Conservation (phyloP, 64 coral and sea anemone species). For the Stylophora pistillata region DNA sequence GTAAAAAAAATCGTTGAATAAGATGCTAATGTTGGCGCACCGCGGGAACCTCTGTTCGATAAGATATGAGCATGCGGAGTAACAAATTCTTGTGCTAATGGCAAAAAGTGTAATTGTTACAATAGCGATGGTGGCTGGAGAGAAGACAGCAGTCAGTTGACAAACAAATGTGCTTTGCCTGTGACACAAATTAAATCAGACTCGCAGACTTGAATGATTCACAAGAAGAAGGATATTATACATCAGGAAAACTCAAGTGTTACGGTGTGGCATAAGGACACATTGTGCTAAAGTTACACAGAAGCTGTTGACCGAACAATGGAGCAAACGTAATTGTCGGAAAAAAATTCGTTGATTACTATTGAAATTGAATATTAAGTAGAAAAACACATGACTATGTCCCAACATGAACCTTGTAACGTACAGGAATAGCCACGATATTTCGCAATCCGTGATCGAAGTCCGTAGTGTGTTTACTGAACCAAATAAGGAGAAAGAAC, state of each 20-base stretch:
- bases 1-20: no score
- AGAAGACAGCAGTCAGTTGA: slow-evolving; percentile 19
- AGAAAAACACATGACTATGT: no score
- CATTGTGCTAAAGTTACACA: not conserved
- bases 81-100: slow-evolving; percentile 9
- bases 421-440: no score
- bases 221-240: slow-evolving; percentile 24
- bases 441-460: no score
- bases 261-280: not conserved
- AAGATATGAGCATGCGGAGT: slow-evolving; percentile 44
- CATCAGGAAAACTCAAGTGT: slow-evolving; percentile 5
- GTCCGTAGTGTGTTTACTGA: no score
- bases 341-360: no score
- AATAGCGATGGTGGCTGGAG: not conserved
- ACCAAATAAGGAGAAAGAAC: no score
- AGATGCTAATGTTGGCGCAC: slow-evolving; percentile 41
- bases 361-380: not conserved
- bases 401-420: no score
- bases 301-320: no score
- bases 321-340: no score
- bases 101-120: not conserved
- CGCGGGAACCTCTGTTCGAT: not conserved
- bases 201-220: not conserved
- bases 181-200: slow-evolving; percentile 15
- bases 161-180: slow-evolving; percentile 6